Base-by-base conservation (phyloP, 2,797 vertebrate genomes). In the Aldrovandia affinis region DNA sequence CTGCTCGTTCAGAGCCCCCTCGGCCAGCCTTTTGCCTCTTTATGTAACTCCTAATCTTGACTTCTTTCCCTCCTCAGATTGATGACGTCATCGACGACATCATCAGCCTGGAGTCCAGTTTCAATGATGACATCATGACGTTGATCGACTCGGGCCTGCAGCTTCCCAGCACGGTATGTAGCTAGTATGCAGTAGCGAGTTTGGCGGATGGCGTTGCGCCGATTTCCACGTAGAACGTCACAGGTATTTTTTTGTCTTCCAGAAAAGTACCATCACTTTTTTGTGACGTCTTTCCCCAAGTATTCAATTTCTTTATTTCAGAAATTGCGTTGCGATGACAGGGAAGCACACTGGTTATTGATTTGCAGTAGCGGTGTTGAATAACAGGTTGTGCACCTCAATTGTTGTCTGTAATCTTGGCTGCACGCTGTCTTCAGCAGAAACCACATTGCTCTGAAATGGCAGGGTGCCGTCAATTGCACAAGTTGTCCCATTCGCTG, bases 101-200 rank as follows among this genome's bases (percentile, higher is more conserved):
- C 92, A 98, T 98, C 90, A 99, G 97, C 92, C 95, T 99, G 83
- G 97, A 98, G 92, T 98, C 97, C 89, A 98, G 97, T 94, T 98
- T 97, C 90, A 98, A 97, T 44, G 97, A 98, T 0, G 97, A 98
- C 89, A 96, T 98, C 91, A 96, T 98, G 88, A 95, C 96, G 15
- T 95, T 96, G 87, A 96, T 97, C 42, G 96, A 97, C 87, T 95
- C 95, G n/a, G 95, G 95, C 77, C 94, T 97, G 70, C 97, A 97
- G 91, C 91, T 98, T 81, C 97, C 97, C 0, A 97, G 93, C 93
- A 99, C 97, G 91, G 97, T 98, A 94, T 80, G 93, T 86, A 54
- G 61, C 2, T 42, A 20, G 73, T 14, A 57, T 36, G 83, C 89
- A 54, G 75, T 88, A 83, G n/a, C n/a, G n/a, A 50, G 28, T 73